Percentiles rank a stretch among this genome's conserved stretches.
phyloP scores from a whole-genome alignment of 2,888 invertebrate genomes.

The Heliconius sara region DNA sequence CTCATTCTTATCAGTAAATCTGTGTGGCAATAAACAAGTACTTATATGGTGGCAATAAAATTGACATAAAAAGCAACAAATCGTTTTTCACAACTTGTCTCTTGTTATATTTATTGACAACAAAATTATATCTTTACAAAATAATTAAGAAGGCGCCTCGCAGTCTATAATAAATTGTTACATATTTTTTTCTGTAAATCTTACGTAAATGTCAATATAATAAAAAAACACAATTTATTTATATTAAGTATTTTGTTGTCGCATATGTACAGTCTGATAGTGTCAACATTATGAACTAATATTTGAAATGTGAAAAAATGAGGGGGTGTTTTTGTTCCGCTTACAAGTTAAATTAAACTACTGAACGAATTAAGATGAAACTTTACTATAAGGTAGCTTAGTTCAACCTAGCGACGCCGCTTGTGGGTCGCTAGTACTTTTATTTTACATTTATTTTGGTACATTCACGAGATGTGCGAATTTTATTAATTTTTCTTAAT shows the following conservation, averaged over 20 bases:
- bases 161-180: conserved; percentile 2
- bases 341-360: no score
- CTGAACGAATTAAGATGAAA: no score
- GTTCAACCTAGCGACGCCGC: no score
- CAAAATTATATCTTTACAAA: not conserved
- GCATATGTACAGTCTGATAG: not conserved
- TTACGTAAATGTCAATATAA: not conserved
- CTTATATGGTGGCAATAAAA: conserved; percentile 25
- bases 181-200: not conserved
- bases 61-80: conserved; percentile 28
- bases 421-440: no score
- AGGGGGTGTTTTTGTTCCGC: no score
- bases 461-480: not conserved
- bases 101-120: conserved; percentile 6
- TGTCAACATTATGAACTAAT: no score
- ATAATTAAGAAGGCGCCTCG: conserved; percentile 22
- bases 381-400: no score
- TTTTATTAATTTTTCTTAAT: not conserved
- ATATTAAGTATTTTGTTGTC: not conserved
- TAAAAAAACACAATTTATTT: not conserved
- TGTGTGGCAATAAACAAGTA: conserved; percentile 30
- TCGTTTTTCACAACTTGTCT: conserved; percentile 12
- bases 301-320: no score
- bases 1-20: conserved; percentile 46
- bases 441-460: not conserved